Evolutionary conservation across 2,888 invertebrate species (phyloP).

Genomic region (Caenorhabditis virilis): DNA sequence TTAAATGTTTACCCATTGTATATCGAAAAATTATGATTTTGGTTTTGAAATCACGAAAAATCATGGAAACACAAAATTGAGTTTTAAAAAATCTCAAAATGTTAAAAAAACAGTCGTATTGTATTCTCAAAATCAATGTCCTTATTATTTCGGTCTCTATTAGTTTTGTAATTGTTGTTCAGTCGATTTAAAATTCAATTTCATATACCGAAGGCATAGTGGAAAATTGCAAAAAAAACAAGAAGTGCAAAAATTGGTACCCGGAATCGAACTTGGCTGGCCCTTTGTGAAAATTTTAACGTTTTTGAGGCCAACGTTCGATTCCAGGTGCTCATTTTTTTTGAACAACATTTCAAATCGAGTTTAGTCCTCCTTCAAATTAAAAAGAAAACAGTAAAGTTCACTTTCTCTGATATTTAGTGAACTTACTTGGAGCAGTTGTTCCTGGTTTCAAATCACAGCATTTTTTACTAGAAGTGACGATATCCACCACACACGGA

Average conservation of each 20-base stretch:
- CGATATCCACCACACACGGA: conserved; percentile 34
- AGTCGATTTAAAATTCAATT: no score
- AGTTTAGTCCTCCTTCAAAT: background rate
- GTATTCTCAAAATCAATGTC: background rate
- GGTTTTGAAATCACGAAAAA: no score
- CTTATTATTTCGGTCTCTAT: no score
- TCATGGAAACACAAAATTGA: no score
- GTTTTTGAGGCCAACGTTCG: no score
- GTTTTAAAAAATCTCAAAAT: background rate
- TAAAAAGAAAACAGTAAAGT: background rate
- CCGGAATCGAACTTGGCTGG: no score
- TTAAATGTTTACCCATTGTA: background rate
- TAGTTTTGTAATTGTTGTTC: no score
- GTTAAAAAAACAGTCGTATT: background rate
- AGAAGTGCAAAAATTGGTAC: no score
- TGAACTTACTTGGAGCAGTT: conserved; percentile 19
- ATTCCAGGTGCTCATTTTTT: background rate
- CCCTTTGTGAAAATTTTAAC: no score
- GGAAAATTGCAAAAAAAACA: background rate
- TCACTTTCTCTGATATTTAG: background rate
- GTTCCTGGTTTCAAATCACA: conserved; percentile 36
- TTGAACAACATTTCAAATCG: background rate
- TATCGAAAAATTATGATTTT: no score
- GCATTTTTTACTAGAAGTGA: conserved; percentile 18
- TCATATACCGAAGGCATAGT: no score